phyloP scores from a whole-genome alignment of 2,888 invertebrate species.

The Candidula unifasciata region DNA sequence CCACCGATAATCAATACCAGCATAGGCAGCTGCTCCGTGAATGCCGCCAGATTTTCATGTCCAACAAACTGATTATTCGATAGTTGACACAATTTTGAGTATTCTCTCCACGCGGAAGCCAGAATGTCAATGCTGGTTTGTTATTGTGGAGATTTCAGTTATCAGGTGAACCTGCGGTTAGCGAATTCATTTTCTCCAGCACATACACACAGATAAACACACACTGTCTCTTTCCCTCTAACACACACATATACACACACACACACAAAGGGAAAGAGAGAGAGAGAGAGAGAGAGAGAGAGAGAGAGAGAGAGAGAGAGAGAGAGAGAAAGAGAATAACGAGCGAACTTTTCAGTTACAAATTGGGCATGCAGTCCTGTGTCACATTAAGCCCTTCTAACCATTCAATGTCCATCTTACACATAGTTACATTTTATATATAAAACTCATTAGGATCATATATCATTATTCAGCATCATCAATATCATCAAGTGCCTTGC shows the following conservation, averaged over 20 bases:
- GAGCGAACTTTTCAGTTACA: not conserved
- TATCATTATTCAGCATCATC: too few relatives aligned
- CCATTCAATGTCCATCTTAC: too few relatives aligned
- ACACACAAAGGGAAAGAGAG: slow-evolving; percentile 1
- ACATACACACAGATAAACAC: too few relatives aligned
- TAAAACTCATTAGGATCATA: too few relatives aligned
- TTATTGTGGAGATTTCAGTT: not conserved
- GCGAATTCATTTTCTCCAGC: too few relatives aligned
- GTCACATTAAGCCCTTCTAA: too few relatives aligned
- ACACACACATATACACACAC: too few relatives aligned
- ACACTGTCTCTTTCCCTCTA: too few relatives aligned
- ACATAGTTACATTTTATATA: too few relatives aligned
- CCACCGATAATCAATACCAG: slow-evolving; percentile 10
- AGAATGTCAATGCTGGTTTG: not conserved
- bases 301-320: slow-evolving; percentile 16
- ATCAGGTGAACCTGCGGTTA: not conserved
- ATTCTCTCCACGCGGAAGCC: not conserved
- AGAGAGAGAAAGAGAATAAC: not conserved
- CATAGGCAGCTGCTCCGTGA: not conserved
- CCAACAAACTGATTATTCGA: slow-evolving; percentile 39
- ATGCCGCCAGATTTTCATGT: slow-evolving; percentile 30
- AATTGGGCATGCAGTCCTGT: too few relatives aligned
- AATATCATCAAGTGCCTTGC: too few relatives aligned
- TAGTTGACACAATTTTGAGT: slow-evolving; percentile 4
- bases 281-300: slow-evolving; percentile 29